Evolutionary conservation across 1,140 invertebrate species (phyloP).

Genomic region (Akabosia matsudoensis): DNA sequence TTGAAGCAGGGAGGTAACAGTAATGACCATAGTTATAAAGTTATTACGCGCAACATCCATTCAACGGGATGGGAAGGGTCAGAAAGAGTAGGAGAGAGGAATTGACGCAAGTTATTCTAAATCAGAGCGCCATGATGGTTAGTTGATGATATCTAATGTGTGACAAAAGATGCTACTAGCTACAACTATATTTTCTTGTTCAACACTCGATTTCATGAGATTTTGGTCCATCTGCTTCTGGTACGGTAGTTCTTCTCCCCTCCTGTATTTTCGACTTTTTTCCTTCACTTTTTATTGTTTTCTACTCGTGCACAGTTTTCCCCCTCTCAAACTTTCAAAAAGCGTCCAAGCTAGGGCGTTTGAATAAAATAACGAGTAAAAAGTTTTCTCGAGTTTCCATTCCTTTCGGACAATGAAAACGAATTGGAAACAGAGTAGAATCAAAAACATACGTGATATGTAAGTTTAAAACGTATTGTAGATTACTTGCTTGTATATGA

Average conservation of each 20-base stretch:
- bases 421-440: not conserved
- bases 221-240: not conserved
- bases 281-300: not conserved
- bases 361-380: not conserved
- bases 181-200: slow-evolving; percentile 10
- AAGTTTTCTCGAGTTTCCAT: slow-evolving; percentile 11
- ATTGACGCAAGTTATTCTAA: slow-evolving; percentile 31
- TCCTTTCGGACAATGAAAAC: slow-evolving; percentile 9
- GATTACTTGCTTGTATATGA: no score
- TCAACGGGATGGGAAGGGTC: not conserved
- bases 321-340: no score
- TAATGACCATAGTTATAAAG: not conserved
- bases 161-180: slow-evolving; percentile 34
- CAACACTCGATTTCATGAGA: slow-evolving; percentile 24
- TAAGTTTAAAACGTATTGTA: not conserved
- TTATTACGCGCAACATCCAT: not conserved
- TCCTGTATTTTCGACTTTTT: not conserved
- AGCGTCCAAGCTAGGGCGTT: not conserved
- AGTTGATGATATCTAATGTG: slow-evolving; percentile 41
- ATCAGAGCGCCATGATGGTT: slow-evolving; percentile 34
- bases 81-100: slow-evolving; percentile 26
- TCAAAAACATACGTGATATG: not conserved
- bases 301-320: not conserved
- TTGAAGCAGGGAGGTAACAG: not conserved
- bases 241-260: not conserved